A percentile compares a stretch with the other conserved stretches of the same genome.
Conservation (phyloP, 2,888 invertebrate genomes). For the Chrysolina americana region DNA sequence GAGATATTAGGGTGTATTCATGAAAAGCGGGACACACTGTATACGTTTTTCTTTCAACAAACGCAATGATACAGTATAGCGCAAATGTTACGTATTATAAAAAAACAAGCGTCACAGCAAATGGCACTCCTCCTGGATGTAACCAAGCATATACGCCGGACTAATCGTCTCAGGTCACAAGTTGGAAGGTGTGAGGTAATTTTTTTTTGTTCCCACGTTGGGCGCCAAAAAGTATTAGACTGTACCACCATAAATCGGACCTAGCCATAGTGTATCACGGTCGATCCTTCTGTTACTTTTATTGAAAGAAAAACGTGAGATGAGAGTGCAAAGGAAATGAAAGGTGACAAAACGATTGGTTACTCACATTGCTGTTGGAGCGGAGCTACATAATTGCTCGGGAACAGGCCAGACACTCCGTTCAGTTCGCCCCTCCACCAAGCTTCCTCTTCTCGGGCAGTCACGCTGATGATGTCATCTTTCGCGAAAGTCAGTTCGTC, state of each 20-base stretch:
- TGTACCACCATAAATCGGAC: background rate
- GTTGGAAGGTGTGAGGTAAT: too few relatives aligned
- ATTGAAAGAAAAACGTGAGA: constrained; percentile 12
- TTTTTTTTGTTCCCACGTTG: background rate
- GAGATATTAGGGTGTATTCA: too few relatives aligned
- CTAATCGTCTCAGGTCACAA: too few relatives aligned
- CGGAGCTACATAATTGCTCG: constrained; percentile 94
- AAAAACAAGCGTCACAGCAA: too few relatives aligned
- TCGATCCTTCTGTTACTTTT: background rate
- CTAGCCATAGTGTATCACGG: background rate
- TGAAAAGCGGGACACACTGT: too few relatives aligned
- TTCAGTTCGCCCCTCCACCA: constrained; percentile 98
- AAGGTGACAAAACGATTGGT: constrained; percentile 4
- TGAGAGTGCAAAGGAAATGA: constrained; percentile 14
- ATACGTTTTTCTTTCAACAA: constrained; percentile 15
- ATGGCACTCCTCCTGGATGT: too few relatives aligned
- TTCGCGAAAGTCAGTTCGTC: constrained; percentile 95
- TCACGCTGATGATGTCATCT: constrained; percentile 90
- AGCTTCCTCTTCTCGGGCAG: constrained; percentile 93
- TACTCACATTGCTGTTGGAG: constrained; percentile 76
- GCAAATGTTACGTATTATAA: too few relatives aligned
- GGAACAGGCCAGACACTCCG: constrained; percentile 92
- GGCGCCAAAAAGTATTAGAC: background rate
- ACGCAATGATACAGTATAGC: background rate
- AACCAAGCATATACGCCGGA: too few relatives aligned